These are phyloP conservation scores for Pygoscelis adeliae DNA, from an alignment of 2,113 vertebrate species.

Conservation along the genomic window DNA sequence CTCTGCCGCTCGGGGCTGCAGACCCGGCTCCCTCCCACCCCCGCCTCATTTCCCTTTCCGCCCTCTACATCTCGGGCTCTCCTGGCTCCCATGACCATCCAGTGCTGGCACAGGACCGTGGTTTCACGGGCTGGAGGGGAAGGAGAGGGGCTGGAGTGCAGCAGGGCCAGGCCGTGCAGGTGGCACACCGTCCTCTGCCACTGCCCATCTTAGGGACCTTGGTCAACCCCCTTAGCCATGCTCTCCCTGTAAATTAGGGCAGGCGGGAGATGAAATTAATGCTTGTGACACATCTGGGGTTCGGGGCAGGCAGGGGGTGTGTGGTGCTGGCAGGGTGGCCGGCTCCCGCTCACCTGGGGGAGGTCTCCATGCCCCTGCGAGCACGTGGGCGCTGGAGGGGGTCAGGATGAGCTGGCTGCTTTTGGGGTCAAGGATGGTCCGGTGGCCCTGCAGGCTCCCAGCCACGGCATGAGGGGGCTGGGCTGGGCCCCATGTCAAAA, in stretches of 20 bases:
- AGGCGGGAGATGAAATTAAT: neutral
- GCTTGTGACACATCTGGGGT: neutral
- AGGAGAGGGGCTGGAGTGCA: neutral
- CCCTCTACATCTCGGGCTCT: neutral
- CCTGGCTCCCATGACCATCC: accelerated
- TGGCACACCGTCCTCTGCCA: accelerated
- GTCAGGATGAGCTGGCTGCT: accelerated
- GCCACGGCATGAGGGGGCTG: accelerated
- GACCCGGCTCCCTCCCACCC: neutral
- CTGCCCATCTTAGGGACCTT: accelerated
- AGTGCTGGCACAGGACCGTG: accelerated
- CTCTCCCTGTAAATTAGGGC: neutral
- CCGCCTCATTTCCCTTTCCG: neutral
- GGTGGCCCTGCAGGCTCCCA: accelerated
- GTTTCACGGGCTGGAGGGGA: neutral
- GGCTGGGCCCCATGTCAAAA: neutral
- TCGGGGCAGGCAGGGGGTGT: accelerated
- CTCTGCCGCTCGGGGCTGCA: neutral
- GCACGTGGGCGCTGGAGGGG: accelerated
- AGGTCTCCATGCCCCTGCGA: accelerated
- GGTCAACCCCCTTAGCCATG: accelerated
- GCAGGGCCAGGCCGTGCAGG: neutral
- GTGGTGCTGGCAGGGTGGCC: neutral
- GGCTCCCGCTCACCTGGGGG: accelerated
- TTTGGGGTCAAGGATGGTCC: neutral